Evolutionary conservation across 2,113 vertebrate genomes (phyloP).

Genomic region (Actinemys pallida): DNA sequence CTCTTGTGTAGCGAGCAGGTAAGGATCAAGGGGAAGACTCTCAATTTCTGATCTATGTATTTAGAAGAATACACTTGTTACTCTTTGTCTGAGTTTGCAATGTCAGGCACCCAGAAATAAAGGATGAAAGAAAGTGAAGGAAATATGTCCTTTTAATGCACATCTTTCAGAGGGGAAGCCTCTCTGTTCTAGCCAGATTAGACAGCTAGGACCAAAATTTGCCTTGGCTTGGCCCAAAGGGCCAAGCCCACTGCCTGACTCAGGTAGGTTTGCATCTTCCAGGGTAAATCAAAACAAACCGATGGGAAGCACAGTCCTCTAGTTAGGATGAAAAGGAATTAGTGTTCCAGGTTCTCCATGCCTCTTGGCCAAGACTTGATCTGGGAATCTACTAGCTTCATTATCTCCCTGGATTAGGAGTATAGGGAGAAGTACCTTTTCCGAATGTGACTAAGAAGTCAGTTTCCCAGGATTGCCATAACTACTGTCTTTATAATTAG

Average conservation of each 20-base stretch:
- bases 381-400: background rate
- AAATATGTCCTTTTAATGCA: background rate
- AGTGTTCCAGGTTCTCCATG: background rate
- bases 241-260: rapidly evolving
- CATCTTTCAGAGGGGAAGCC: rapidly evolving
- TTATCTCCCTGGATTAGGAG: background rate
- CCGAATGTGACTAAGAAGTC: rapidly evolving
- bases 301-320: background rate
- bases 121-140: background rate
- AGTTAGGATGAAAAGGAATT: background rate
- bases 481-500: background rate
- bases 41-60: background rate
- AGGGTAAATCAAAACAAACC: background rate
- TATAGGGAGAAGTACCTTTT: background rate
- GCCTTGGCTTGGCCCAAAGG: background rate
- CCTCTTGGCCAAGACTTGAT: background rate
- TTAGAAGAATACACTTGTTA: background rate
- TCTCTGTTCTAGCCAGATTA: background rate
- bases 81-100: rapidly evolving
- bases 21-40: background rate
- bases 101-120: background rate
- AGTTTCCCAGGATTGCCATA: background rate
- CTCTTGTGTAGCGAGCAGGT: background rate
- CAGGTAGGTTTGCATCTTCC: background rate
- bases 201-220: background rate